Evolutionary conservation across 2,797 vertebrate species (phyloP).

Genomic region (Anas bernieri): DNA sequence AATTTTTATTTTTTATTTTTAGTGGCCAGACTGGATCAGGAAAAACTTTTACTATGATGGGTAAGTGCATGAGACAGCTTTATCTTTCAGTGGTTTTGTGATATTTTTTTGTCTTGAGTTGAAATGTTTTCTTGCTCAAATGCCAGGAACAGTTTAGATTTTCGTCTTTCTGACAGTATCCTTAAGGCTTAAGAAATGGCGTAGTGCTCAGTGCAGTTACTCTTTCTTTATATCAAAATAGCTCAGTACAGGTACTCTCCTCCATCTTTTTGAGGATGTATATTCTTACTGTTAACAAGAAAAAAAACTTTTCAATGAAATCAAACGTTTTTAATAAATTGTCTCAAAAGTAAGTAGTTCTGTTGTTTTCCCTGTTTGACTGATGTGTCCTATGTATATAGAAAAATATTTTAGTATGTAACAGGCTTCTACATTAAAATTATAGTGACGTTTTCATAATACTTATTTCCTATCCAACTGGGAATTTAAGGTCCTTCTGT

Average conservation of each 20-base stretch:
- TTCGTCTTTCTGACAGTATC: not conserved
- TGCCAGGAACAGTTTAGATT: not conserved
- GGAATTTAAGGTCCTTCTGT: not conserved
- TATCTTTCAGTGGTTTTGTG: not conserved
- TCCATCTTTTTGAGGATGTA: not conserved
- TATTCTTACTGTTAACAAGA: not conserved
- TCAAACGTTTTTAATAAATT: not conserved
- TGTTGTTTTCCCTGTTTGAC: not conserved
- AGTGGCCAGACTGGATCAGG: conserved; percentile 97
- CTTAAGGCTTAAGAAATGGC: not conserved
- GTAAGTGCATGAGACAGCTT: conserved; percentile 76
- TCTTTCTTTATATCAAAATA: not conserved
- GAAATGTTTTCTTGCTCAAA: not conserved
- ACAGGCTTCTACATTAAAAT: not conserved
- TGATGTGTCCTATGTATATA: not conserved
- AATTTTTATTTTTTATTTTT: not conserved
- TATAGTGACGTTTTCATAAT: not conserved
- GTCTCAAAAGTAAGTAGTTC: not conserved
- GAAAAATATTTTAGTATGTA: not conserved
- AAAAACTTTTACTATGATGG: conserved; percentile 98
- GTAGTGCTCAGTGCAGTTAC: not conserved
- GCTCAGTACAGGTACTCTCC: not conserved
- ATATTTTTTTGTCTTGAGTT: not conserved
- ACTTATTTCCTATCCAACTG: not conserved
- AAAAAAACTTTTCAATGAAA: not conserved